These are phyloP conservation scores for Calcarius lapponicus DNA, from an alignment of 2,797 vertebrate genomes.

Conservation along the genomic window DNA sequence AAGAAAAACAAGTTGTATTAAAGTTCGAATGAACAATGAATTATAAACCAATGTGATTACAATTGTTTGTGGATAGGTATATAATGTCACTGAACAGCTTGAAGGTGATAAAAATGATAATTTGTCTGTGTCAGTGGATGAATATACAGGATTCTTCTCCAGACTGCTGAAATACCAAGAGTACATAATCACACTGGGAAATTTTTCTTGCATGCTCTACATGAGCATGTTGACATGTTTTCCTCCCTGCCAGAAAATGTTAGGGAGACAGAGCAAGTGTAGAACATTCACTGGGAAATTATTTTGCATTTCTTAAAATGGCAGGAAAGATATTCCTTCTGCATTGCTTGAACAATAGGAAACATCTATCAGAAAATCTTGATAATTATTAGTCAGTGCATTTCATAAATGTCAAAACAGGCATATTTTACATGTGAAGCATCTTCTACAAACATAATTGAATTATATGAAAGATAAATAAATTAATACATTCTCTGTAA, in stretches of 20 bases:
- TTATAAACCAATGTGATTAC: conserved; percentile 12
- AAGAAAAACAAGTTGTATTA: not conserved
- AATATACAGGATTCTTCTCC: conserved; percentile 15
- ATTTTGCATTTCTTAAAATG: not conserved
- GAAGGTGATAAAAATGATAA: conserved; percentile 25
- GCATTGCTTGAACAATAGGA: not conserved
- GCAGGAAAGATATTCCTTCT: not conserved
- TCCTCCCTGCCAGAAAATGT: not conserved
- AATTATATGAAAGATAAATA: not conserved
- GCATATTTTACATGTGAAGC: not conserved
- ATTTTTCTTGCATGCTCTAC: not conserved
- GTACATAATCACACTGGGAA: not conserved
- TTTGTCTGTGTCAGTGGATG: not conserved
- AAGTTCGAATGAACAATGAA: not conserved
- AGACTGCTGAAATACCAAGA: conserved; percentile 13
- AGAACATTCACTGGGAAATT: not conserved
- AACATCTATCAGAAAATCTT: not conserved
- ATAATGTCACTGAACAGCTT: conserved; percentile 19
- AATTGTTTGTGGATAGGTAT: not conserved
- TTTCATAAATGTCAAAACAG: not conserved
- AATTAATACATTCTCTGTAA: not conserved
- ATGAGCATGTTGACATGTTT: not conserved
- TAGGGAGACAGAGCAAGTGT: not conserved
- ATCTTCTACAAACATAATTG: not conserved
- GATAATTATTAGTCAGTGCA: not conserved